Conservation (phyloP, 2,113 vertebrate genomes). For the Patagioenas fasciata region DNA sequence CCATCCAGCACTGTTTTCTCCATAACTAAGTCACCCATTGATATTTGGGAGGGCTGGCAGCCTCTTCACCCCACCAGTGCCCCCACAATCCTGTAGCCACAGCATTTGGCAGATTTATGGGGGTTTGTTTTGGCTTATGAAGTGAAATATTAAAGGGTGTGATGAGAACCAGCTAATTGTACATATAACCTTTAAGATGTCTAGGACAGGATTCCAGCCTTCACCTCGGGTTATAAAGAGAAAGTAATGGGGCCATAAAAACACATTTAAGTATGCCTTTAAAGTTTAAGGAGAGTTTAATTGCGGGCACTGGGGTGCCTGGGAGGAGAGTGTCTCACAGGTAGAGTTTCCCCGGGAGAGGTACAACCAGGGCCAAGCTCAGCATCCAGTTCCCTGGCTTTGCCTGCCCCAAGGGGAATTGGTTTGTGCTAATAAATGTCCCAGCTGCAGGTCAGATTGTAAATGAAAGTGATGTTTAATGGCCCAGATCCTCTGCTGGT, state of each 20-base stretch:
- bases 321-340: not conserved
- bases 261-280: slow-evolving; percentile 66
- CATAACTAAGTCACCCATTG: accelerated
- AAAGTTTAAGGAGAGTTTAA: slow-evolving; percentile 74
- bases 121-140: not conserved
- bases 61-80: accelerated
- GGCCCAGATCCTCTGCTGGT: not conserved
- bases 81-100: accelerated
- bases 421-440: slow-evolving; percentile 34
- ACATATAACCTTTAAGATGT: slow-evolving; percentile 66
- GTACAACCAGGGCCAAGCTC: not conserved
- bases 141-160: slow-evolving; percentile 49
- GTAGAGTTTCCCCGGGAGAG: not conserved
- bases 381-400: not conserved
- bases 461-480: slow-evolving; percentile 43
- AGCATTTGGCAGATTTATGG: not conserved
- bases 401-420: not conserved
- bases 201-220: slow-evolving; percentile 66
- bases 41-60: not conserved
- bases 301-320: slow-evolving; percentile 35
- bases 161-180: slow-evolving; percentile 62
- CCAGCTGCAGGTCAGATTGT: slow-evolving; percentile 10
- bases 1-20: not conserved
- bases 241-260: slow-evolving; percentile 75
- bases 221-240: slow-evolving; percentile 70